phyloP scores from a whole-genome alignment of 2,888 invertebrate genomes.

The Drosophila nr. perissopoda region DNA sequence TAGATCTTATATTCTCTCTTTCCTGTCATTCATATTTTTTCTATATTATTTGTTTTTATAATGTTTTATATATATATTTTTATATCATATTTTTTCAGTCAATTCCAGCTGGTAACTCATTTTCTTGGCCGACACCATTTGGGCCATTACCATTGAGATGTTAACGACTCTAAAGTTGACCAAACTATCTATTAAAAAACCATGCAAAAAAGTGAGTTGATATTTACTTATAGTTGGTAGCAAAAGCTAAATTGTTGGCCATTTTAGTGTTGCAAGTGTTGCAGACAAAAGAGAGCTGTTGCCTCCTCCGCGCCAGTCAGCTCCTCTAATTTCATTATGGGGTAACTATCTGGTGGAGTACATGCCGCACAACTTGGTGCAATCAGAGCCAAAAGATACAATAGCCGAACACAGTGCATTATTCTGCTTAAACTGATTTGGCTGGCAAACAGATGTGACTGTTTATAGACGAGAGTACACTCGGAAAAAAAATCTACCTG shows the following conservation, averaged over 20 bases:
- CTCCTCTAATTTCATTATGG: not conserved
- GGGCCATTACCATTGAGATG: not conserved
- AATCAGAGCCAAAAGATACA: not conserved
- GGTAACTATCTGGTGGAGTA: not conserved
- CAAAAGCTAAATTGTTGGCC: not conserved
- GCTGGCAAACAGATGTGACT: not conserved
- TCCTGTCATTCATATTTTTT: not conserved
- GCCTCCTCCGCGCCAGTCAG: not conserved
- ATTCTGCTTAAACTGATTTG: conserved; percentile 3
- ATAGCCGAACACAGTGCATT: not conserved
- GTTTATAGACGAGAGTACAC: not conserved
- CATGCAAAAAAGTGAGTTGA: too few species aligned
- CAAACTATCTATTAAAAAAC: not conserved
- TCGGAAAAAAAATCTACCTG: not conserved
- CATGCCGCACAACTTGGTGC: not conserved
- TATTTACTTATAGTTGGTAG: not conserved
- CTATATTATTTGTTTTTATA: not conserved
- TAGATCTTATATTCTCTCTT: not conserved
- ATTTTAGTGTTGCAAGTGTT: conserved; percentile 3
- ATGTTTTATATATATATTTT: not conserved
- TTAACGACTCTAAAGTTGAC: not conserved
- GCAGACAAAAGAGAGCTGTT: not conserved
- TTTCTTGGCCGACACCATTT: not conserved
- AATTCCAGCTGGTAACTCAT: not conserved
- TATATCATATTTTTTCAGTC: not conserved